Base-by-base conservation (phyloP, 2,113 vertebrate genomes). In the Cyprinodon brontotheroides region DNA sequence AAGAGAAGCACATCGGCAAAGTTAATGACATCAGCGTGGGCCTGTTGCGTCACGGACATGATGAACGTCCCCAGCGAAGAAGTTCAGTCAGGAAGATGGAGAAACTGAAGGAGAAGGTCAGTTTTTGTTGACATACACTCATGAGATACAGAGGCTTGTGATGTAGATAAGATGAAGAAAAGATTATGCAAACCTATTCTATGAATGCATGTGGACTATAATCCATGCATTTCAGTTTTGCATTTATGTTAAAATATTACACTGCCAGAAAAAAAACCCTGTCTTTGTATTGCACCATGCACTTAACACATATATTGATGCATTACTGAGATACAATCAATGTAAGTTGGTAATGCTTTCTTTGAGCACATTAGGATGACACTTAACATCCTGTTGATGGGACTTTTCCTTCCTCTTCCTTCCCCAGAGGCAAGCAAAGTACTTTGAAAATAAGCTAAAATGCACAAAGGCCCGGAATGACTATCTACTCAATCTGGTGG, bases 401-500 rank as follows among this genome's bases (percentile, higher is more conserved):
- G 73, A 86, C 41, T 48, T 14, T 84, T 4, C 72, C 72, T 72
- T 62, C 22, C 0, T 79, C 75, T 81, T 82, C 70, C 14, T 76
- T 81, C 84, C 88, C 73, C 87, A 99, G 97, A 97, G 97, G 85
- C 98, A 99, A 94, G 97, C 97, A 80, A 99, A 99, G 90, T 99
- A 99, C 68, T 99, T 95, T 3, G 98, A 99, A 86, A 99, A 99
- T 94, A 99, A 99, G 88, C 94, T 99, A 89, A 99, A 99, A 88
- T 99, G 97, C 79, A 99, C 97, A 3, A 99, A 99, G 77, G 98
- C 98, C 81, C 95, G 98, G 70, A 99, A 99, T 0, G 98, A 99
- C 92, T 99, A 98, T 91, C 93, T 99, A 85, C 95, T 99, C 87
- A 99, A 97, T 89, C 94, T 99, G 88, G 94, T 97, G 2, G 98